Base-by-base conservation (phyloP, 2,113 vertebrate species). In the Erinaceus europaeus region DNA sequence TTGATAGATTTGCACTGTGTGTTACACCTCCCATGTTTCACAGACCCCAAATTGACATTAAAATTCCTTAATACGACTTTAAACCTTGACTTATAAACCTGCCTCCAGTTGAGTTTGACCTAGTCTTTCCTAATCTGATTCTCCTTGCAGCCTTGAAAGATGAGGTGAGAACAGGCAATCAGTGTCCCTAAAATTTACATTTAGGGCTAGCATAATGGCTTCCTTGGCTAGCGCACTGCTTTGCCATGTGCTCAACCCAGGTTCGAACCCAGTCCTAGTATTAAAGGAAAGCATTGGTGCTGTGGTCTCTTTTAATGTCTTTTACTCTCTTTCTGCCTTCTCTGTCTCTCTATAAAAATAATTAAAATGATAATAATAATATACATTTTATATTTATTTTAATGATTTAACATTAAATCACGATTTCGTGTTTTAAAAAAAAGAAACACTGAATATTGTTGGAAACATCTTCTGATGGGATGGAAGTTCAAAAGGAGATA, bases 401-500 rank as follows among this genome's bases (percentile, higher is more conserved):
- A 57, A 57, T n/a, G n/a, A n/a, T 27, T 57, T 57, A 57, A 53
- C 25, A 23, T 20, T 53, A 17, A 53, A 6, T 57, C 53, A 86
- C 48, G 69, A 69, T 86, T 50, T 57, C 20, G 29, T 57, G 40
- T n/a, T 88, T 92, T 65, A 76, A 84, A 86, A 61, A n/a, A n/a
- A n/a, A n/a, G n/a, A n/a, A n/a, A n/a, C n/a, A n/a, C n/a, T 85
- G 40, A 67, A 2, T 73, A 5, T 86, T 85, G 10, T 62, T 67
- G 17, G 80, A 36, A 72, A 69, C 15, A 72, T 55, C 34, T 84
- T 85, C 50, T 67, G 52, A 88, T 92, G 59, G 23, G 18, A 12
- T 42, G 13, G 34, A 84, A 80, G 55, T 75, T 40, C 74, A 78
- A 64, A 93, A 93, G 83, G 84, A 73, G 78, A 73, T 55, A 46